These are phyloP conservation scores for Aphelocoma coerulescens DNA, from an alignment of 2,113 vertebrate genomes.

Conservation along the genomic window DNA sequence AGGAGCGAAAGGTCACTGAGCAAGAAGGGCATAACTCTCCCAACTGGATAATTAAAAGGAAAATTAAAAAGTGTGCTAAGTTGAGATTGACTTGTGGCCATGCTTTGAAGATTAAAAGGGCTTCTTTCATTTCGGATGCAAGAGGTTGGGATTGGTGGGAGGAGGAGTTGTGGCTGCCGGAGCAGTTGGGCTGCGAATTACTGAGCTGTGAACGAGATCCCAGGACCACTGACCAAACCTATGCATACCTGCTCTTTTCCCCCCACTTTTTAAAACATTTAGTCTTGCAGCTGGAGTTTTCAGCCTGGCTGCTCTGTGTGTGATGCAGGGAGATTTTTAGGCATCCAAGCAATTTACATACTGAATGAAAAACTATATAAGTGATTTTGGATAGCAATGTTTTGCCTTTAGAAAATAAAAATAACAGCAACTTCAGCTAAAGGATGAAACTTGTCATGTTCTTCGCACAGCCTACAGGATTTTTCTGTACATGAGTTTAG, in stretches of 20 bases:
- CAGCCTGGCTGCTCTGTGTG: background rate
- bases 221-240: background rate
- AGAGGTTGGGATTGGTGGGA: background rate
- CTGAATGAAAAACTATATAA: background rate
- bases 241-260: background rate
- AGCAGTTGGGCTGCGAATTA: background rate
- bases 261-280: background rate
- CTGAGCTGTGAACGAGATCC: background rate
- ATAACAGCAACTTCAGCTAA: background rate
- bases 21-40: background rate
- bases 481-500: background rate
- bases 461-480: background rate
- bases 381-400: rapidly evolving
- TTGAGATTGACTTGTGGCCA: conserved; percentile 37
- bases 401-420: background rate
- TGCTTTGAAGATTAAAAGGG: conserved; percentile 55
- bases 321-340: background rate
- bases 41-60: conserved; percentile 33
- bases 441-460: background rate
- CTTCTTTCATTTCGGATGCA: background rate
- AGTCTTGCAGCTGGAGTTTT: background rate
- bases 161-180: background rate
- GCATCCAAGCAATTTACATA: background rate
- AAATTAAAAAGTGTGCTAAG: conserved; percentile 33
- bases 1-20: conserved; percentile 25